phyloP scores from a whole-genome alignment of 2,113 vertebrate species.

The Thryonomys swinderianus region DNA sequence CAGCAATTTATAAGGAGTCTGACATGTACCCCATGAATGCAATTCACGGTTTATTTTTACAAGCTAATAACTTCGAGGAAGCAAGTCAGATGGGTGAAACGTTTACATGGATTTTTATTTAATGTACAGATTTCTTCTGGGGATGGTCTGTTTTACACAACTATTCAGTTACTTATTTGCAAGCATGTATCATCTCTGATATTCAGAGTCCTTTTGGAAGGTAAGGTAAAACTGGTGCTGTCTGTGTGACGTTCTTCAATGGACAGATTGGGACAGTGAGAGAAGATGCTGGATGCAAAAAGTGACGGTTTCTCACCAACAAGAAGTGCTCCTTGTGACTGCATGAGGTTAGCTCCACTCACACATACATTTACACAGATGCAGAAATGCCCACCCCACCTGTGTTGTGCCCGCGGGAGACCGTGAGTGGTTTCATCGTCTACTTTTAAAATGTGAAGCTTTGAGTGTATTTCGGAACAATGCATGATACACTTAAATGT shows the following conservation, averaged over 20 bases:
- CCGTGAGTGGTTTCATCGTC: neutral
- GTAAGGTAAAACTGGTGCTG: neutral
- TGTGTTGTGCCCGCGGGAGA: neutral
- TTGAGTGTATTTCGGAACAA: slow-evolving; percentile 8
- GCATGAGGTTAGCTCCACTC: neutral
- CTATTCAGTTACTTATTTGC: neutral
- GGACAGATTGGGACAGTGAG: neutral
- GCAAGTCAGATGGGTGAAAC: neutral
- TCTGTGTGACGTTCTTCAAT: neutral
- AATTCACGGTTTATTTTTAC: slow-evolving; percentile 37
- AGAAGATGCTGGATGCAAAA: neutral
- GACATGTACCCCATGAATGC: neutral
- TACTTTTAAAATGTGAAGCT: neutral
- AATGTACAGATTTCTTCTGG: slow-evolving; percentile 7
- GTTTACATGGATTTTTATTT: slow-evolving; percentile 40
- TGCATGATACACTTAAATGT: neutral
- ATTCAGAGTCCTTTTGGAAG: neutral
- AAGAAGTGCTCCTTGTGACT: neutral
- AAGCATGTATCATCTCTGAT: neutral
- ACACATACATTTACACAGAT: rapidly evolving
- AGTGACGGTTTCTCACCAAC: neutral
- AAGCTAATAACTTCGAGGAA: slow-evolving; percentile 39
- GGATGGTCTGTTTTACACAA: neutral
- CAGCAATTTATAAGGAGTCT: neutral
- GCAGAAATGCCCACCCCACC: too few relatives aligned